Percentiles rank a stretch among this genome's conserved stretches.
Evolutionary conservation across 1,140 invertebrate species (phyloP).

Genomic region (Heliconius melpomene): DNA sequence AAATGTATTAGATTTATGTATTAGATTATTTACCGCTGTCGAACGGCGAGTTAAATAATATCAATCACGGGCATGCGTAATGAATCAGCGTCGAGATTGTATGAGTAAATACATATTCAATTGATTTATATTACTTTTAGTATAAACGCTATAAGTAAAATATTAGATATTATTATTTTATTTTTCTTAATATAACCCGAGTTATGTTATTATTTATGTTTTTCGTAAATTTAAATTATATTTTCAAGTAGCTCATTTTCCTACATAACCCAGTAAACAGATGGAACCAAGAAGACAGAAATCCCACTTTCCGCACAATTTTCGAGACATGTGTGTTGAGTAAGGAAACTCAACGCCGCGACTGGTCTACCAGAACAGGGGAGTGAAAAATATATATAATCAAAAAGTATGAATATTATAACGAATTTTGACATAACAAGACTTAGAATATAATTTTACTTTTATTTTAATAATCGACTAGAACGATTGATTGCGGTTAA

Average conservation of each 20-base stretch:
- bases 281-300: no score
- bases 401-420: no score
- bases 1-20: neutral
- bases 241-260: no score
- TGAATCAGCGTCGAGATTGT: slow-evolving; percentile 8
- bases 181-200: neutral
- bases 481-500: neutral
- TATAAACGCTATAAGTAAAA: neutral
- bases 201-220: no score
- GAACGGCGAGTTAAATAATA: slow-evolving; percentile 3
- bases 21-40: neutral
- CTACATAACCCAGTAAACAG: neutral
- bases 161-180: neutral
- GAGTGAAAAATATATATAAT: neutral
- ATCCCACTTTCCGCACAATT: no score
- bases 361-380: neutral
- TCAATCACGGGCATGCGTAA: slow-evolving; percentile 8
- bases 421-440: no score
- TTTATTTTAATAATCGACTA: no score
- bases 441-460: no score
- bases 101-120: neutral
- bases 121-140: neutral
- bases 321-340: neutral
- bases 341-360: neutral
- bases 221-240: no score